These are phyloP conservation scores for Phainopepla nitens DNA, from an alignment of 2,113 vertebrate genomes.

Conservation along the genomic window DNA sequence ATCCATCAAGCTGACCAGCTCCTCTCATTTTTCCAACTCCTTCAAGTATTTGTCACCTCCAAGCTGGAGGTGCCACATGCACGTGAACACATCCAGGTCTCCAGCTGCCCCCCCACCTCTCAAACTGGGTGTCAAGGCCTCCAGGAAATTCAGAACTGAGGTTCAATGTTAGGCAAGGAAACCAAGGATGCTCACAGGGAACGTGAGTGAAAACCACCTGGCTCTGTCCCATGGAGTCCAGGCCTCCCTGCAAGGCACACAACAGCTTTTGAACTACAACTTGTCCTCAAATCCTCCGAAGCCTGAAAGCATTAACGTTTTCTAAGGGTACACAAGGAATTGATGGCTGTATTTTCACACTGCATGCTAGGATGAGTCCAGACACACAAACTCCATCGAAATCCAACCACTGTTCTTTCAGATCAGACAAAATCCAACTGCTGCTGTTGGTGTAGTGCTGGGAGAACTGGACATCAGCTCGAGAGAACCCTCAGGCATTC, in stretches of 20 bases:
- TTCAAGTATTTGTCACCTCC: background rate
- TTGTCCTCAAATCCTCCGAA: background rate
- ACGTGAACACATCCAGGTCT: rapidly evolving
- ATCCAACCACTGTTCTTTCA: background rate
- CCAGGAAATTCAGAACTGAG: background rate
- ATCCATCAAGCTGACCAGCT: background rate
- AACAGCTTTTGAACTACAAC: background rate
- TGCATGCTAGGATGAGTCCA: background rate
- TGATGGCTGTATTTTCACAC: background rate
- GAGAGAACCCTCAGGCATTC: rapidly evolving
- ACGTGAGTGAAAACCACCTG: background rate
- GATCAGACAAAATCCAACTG: background rate
- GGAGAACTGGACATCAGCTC: background rate
- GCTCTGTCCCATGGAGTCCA: background rate
- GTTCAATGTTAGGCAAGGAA: background rate
- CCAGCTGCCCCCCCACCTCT: background rate
- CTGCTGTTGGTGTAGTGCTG: rapidly evolving
- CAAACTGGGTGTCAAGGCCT: rapidly evolving
- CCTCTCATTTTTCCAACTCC: background rate
- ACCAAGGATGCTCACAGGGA: background rate
- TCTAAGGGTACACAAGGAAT: background rate
- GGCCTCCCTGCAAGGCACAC: background rate
- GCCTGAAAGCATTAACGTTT: background rate
- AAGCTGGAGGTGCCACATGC: background rate
- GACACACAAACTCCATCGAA: background rate